Evolutionary conservation across 2,888 invertebrate species (phyloP).

Genomic region (Lithophane ornitopus): DNA sequence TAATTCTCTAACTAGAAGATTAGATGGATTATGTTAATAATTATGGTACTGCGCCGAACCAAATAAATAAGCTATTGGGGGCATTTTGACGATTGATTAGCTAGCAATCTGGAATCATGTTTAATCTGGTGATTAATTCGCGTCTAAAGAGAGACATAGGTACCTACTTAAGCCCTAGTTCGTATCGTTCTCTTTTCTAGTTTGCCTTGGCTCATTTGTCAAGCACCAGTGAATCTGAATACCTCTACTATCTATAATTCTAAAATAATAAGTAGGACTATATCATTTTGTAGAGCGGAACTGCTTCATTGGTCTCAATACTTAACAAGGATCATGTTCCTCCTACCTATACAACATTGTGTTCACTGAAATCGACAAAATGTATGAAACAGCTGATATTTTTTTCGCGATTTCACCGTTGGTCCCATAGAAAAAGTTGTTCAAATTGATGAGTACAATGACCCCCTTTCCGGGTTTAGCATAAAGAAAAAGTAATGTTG

Average conservation of each 20-base stretch:
- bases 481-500: too few relatives aligned
- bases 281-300: background rate
- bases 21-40: background rate
- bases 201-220: slow-evolving; percentile 51
- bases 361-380: too few relatives aligned
- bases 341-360: too few relatives aligned
- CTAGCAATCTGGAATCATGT: too few relatives aligned
- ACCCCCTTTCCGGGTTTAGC: too few relatives aligned
- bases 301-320: background rate
- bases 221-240: slow-evolving; percentile 40
- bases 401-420: too few relatives aligned
- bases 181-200: slow-evolving; percentile 25
- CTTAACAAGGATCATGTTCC: background rate
- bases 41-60: background rate
- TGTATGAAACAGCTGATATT: too few relatives aligned
- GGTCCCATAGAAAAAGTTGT: too few relatives aligned
- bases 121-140: too few relatives aligned
- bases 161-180: slow-evolving; percentile 8
- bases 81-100: background rate
- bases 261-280: background rate
- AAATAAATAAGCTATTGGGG: background rate
- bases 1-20: background rate
- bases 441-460: too few relatives aligned
- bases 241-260: background rate
- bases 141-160: background rate